Evolutionary conservation across 2,888 invertebrate genomes (phyloP), one percentile per base, ranked within the genome.

Genomic region (Tenthredo amoena): DNA sequence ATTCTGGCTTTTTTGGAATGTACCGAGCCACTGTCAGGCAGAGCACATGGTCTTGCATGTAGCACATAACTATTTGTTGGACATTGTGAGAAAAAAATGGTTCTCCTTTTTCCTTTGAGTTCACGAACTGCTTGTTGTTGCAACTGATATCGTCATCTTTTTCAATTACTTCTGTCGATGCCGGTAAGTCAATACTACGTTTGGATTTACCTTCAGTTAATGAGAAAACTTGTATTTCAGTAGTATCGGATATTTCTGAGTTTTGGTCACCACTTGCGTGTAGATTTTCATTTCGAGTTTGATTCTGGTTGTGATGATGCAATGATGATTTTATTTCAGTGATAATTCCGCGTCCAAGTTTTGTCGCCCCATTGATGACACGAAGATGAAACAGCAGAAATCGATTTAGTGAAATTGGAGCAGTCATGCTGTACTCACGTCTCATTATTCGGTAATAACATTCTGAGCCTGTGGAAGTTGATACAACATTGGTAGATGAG

Each of bases 381-480:
- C 21, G 74, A 47, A 74, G 74, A 21, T 74, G 74, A 0, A 31
- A 0, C 15, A 74, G 34, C 40, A 74, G 74, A 43, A 74, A 74
- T 34, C 43, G 18, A 74, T 74, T 74, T 12, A 72, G 43, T 15
- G 74, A 43, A 74, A 74, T 21, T 40, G 74, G 74, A 21, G 74
- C 43, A 43, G 4, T 43, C 43, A 74, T 43, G 21, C 74, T n/a
- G 15, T 74, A 74, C n/a, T 74, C 74, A 43, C 74, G 74, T 74
- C 74, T 74, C 74, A 74, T 74, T 76, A 62, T 84, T 62, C 65
- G 43, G 65, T 72, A 86, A 47, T 84, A 84, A 18, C 72, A 71
- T 84, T 86, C 84, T 15, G 85, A 84, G 15, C 82, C 81, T 5
- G 84, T 65, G 0, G 85, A 81, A 37, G 86, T 84, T 15, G 86